Base-by-base conservation (phyloP, 2,888 invertebrate genomes). In the Teleogryllus oceanicus region DNA sequence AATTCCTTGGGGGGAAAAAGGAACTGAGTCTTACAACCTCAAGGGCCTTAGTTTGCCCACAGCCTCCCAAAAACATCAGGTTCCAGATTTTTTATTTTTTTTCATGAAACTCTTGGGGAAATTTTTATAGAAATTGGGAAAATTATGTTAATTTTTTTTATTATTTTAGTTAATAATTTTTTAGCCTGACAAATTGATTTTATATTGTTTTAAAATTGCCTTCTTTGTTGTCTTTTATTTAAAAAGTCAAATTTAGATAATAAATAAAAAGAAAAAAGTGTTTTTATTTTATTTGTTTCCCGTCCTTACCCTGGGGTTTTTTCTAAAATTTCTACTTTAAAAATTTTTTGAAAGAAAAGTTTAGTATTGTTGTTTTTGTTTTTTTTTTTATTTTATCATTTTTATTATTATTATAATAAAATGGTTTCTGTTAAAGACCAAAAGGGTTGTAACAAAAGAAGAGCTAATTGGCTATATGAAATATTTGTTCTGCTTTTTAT, bases 1-100 rank as follows among this genome's bases (percentile, higher is more conserved):
- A 18, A 13, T n/a, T 13, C 62, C 62, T 62, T n/a, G n/a, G n/a
- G n/a, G n/a, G n/a, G n/a, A 16, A 4, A 62, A 8, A 62, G 62
- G 62, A 18, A 4, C 62, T 62, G 62, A 18, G n/a, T 62, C n/a
- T 62, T 62, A n/a, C 16, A 62, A 62, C 62, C 13, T 62, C 62
- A 62, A 62, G 62, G 8, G 79, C 88, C 90, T 84, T 91, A 37
- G 86, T 90, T 13, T 92, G 88, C n/a, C 90, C 91, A 24, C 83
- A 86, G 78, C 89, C 90, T 49, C 85, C 86, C 81, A 83, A 85
- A 86, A 87, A 80, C 88, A 89, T 83, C 89, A 89, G 87, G 89
- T 89, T 20, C 18, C 12, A 13, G 11, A 62, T 62, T 62, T 21
- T 74, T 10, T 1, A 74, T n/a, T n/a, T 76, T 21, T 76, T 76